Percentiles rank a stretch among this genome's conserved stretches.
These are phyloP conservation scores for Nasonia giraulti DNA, from an alignment of 1,140 invertebrate genomes.

Conservation along the genomic window DNA sequence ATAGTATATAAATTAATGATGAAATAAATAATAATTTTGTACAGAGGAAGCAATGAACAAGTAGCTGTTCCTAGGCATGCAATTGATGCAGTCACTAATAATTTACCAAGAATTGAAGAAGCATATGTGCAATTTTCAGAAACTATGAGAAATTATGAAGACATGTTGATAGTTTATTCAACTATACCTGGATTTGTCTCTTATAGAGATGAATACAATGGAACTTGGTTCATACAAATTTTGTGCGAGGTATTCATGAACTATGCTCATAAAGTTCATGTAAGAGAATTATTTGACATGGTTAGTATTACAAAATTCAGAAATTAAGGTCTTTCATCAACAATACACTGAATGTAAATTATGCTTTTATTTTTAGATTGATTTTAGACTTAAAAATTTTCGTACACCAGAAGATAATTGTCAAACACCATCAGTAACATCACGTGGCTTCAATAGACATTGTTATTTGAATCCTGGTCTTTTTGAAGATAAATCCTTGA, in stretches of 20 bases:
- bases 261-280: constrained; percentile 78
- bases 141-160: constrained; percentile 73
- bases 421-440: constrained; percentile 76
- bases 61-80: constrained; percentile 42
- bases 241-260: constrained; percentile 85
- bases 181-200: constrained; percentile 80
- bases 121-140: constrained; percentile 41
- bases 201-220: constrained; percentile 77
- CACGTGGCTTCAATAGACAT: constrained; percentile 78
- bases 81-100: constrained; percentile 37
- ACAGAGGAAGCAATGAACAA: constrained; percentile 51
- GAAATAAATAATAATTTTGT: constrained; percentile 21
- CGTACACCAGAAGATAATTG: constrained; percentile 60
- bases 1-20: neutral
- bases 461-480: constrained; percentile 80
- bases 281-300: constrained; percentile 80
- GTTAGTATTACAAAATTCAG: constrained; percentile 65
- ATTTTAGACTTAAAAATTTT: constrained; percentile 68
- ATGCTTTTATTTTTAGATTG: constrained; percentile 58
- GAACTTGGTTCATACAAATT: constrained; percentile 86
- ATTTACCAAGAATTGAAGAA: constrained; percentile 28
- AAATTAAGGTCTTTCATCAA: constrained; percentile 6
- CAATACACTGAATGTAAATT: neutral
- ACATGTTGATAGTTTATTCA: constrained; percentile 81
- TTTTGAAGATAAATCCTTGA: constrained; percentile 53